Evolutionary conservation across 2,113 vertebrate genomes (phyloP).

Genomic region (Eulacestoma nigropectus): DNA sequence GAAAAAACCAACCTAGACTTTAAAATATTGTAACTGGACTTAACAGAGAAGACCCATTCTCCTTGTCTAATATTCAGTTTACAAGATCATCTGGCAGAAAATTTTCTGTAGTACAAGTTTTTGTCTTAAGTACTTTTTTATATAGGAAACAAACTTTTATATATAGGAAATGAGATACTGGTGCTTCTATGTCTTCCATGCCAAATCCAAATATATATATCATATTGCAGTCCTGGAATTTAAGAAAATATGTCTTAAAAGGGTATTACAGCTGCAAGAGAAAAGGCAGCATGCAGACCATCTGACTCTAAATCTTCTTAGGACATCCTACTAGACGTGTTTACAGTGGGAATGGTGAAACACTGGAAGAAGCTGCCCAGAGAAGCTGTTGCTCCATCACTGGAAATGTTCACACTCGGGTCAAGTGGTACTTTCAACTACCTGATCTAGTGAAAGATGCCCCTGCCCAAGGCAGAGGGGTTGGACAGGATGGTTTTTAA

Average conservation of each 20-base stretch:
- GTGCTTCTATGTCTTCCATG: neutral
- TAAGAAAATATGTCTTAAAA: neutral
- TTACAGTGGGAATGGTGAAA: neutral
- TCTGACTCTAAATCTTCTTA: neutral
- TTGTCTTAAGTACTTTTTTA: neutral
- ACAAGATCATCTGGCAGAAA: neutral
- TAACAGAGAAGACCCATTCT: neutral
- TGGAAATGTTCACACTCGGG: neutral
- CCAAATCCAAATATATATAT: neutral
- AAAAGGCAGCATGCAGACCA: neutral
- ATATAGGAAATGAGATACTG: neutral
- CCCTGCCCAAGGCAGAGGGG: neutral
- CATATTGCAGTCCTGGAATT: neutral
- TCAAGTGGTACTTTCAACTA: neutral
- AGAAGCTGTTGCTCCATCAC: neutral
- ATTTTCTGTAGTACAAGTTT: neutral
- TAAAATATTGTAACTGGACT: neutral
- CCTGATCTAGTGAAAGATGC: neutral
- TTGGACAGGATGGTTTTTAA: neutral
- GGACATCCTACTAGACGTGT: neutral
- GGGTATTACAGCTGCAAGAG: neutral
- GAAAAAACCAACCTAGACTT: neutral
- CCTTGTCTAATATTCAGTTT: neutral
- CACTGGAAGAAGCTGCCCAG: neutral
- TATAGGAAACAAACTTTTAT: neutral